Percentiles rank a stretch among this genome's conserved stretches.
Conservation (phyloP, 2,797 vertebrate genomes). For the Paedocypris micromegethes region DNA sequence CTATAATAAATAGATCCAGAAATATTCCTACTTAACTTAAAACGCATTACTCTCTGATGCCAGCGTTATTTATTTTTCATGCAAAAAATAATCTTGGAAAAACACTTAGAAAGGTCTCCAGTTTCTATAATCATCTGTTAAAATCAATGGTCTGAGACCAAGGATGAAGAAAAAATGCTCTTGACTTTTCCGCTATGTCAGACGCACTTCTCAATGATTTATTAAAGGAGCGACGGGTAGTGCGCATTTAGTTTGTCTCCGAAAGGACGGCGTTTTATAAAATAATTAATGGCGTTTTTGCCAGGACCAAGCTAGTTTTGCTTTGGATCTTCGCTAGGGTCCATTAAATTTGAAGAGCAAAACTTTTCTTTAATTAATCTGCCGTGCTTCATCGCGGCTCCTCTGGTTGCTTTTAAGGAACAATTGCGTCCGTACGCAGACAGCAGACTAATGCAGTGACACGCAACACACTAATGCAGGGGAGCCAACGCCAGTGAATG, state of each 20-base stretch:
- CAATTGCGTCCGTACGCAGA: slow-evolving; percentile 31
- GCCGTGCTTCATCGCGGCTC: slow-evolving; percentile 30
- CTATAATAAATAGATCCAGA: slow-evolving; percentile 31
- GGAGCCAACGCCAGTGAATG: slow-evolving; percentile 33
- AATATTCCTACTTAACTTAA: slow-evolving; percentile 36
- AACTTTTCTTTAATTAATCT: slow-evolving; percentile 41
- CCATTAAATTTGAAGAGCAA: slow-evolving; percentile 43
- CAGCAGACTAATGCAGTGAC: slow-evolving; percentile 43
- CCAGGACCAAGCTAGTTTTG: slow-evolving; percentile 30
- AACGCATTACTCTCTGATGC: slow-evolving; percentile 28
- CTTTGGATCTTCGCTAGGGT: slow-evolving; percentile 31
- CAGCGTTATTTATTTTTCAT: slow-evolving; percentile 31
- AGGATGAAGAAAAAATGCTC: slow-evolving; percentile 20
- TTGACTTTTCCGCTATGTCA: slow-evolving; percentile 33
- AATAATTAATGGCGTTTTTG: slow-evolving; percentile 48
- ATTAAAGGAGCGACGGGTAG: slow-evolving; percentile 33
- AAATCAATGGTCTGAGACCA: slow-evolving; percentile 44
- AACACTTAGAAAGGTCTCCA: slow-evolving; percentile 26
- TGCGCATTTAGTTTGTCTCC: slow-evolving; percentile 34
- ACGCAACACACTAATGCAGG: slow-evolving; percentile 43
- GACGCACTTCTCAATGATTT: slow-evolving; percentile 32
- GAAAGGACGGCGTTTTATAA: slow-evolving; percentile 37
- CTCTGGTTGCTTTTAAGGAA: slow-evolving; percentile 39
- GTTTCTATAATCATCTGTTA: slow-evolving; percentile 29
- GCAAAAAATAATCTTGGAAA: slow-evolving; percentile 26